phyloP scores from a whole-genome alignment of 2,113 vertebrate genomes.

The Rhinolophus sinicus region DNA sequence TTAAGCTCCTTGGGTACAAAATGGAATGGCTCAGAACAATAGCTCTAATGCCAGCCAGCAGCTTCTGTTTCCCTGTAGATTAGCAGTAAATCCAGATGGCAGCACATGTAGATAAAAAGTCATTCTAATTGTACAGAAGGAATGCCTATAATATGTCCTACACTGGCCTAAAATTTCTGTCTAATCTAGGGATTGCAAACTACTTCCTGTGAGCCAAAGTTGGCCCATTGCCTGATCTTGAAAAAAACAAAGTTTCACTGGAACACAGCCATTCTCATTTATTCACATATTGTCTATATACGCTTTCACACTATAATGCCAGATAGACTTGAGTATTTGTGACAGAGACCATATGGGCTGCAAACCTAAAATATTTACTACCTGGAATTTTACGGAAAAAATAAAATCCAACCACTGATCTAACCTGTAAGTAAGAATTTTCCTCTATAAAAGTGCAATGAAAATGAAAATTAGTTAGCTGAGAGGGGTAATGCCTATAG shows the following conservation, averaged over 20 bases:
- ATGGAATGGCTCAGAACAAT: not conserved
- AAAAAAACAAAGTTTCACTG: not conserved
- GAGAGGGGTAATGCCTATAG: not conserved
- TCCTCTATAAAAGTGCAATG: not conserved
- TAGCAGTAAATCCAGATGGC: not conserved
- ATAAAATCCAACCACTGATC: not conserved
- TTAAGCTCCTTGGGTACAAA: not conserved
- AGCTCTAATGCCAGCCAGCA: not conserved
- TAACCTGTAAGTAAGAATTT: not conserved
- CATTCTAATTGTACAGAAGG: not conserved
- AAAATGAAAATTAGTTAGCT: not conserved
- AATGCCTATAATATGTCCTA: not conserved
- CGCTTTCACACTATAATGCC: not conserved
- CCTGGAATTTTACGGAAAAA: not conserved
- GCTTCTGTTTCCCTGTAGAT: not conserved
- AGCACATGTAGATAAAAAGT: not conserved
- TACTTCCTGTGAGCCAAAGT: not conserved
- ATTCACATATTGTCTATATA: not conserved
- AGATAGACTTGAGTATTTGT: not conserved
- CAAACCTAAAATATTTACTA: conserved; percentile 11
- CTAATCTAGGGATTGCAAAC: not conserved
- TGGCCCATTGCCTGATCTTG: not conserved
- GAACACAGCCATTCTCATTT: not conserved
- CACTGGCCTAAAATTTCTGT: not conserved
- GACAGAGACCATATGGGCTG: not conserved